These are phyloP conservation scores for Batillaria attramentaria DNA, from an alignment of 1,140 invertebrate genomes.

Conservation along the genomic window DNA sequence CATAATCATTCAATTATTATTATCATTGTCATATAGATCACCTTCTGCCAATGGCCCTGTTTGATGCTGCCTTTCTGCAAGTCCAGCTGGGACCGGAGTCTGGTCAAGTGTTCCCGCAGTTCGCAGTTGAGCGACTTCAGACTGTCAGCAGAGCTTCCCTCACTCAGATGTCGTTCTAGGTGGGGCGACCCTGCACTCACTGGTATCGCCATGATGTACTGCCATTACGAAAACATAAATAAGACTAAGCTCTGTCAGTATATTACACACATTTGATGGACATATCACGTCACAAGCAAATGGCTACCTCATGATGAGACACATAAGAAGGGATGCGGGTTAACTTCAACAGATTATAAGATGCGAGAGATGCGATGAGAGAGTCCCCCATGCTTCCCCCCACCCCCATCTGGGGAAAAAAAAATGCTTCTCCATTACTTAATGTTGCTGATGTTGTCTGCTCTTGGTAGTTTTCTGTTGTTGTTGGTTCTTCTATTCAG, in stretches of 20 bases:
- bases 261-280: too few species aligned
- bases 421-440: too few species aligned
- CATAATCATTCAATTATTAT: too few species aligned
- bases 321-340: not conserved
- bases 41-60: slow-evolving; percentile 49
- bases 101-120: slow-evolving; percentile 41
- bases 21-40: too few species aligned
- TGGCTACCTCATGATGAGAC: not conserved
- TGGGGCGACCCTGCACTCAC: not conserved
- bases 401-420: too few species aligned
- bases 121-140: slow-evolving; percentile 43
- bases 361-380: not conserved
- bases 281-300: not conserved
- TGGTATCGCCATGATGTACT: not conserved
- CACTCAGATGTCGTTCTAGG: not conserved
- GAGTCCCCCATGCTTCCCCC: too few species aligned
- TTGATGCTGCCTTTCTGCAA: slow-evolving; percentile 44
- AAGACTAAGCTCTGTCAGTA: not conserved
- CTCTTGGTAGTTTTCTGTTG: too few species aligned
- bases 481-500: too few species aligned
- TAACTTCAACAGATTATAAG: not conserved
- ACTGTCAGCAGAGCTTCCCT: slow-evolving; percentile 12
- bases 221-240: not conserved
- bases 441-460: too few species aligned
- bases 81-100: slow-evolving; percentile 44